Evolutionary conservation across 2,888 invertebrate genomes (phyloP), one percentile per base, ranked within the genome.

Genomic region (Aleiodes leptofemur): DNA sequence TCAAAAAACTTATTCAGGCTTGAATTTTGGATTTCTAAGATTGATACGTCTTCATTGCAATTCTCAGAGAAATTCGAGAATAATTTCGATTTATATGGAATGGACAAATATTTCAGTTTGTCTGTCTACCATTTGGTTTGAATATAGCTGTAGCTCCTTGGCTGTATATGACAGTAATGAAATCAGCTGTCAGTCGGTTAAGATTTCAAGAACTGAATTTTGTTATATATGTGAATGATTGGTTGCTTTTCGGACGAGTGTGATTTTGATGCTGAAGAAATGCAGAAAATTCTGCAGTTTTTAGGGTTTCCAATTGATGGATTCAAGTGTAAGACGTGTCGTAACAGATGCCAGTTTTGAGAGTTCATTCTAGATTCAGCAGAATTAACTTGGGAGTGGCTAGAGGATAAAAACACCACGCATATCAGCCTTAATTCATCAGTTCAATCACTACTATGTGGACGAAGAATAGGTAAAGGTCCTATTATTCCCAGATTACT

Each of bases 21-120:
- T 2, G 23, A 0, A 68, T 71, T 7, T 38, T 73, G 11, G 77
- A 76, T 38, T 38, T 77, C 13, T 43, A 64, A 38, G 76, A 71
- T 14, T 59, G 71, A 2, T 73, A 77, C 68, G 73, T 69, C 16
- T 16, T 77, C 16, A 68, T 83, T 11, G 61, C 80, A 14, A 74
- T 83, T 16, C n/a, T 77, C 13, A 13, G 64, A 0, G 34, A 16
- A 8, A 55, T 81, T 69, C 77, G 72, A 61, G 82, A 81, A 73
- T 81, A 73, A 72, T 73, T 83, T n/a, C 55, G 79, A 34, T 82
- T 81, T 73, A 4, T 38, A 14, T 82, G 79, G 69, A n/a, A 76
- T 4, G 71, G 59, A 4, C 70, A 7, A 16, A 4, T 78, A 48
- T 48, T 48, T 3, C 9, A 59, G 13, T 59, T 59, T 29, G 5